A percentile compares a stretch with the other conserved stretches of the same genome.
These are phyloP conservation scores for Caenorhabditis brenneri DNA, from an alignment of 1,140 invertebrate genomes.

Conservation along the genomic window DNA sequence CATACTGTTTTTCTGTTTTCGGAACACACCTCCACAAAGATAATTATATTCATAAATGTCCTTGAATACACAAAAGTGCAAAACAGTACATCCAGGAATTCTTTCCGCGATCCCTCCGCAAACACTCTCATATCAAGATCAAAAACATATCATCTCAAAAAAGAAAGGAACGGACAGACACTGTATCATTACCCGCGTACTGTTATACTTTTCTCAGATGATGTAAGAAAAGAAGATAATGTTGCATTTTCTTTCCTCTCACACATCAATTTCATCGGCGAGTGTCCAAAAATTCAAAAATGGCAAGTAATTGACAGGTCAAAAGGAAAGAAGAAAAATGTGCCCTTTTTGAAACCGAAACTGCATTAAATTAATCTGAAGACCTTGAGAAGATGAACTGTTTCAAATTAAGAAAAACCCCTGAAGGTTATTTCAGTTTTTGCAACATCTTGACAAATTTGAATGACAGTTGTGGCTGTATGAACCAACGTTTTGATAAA, in stretches of 20 bases:
- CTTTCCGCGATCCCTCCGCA: neutral
- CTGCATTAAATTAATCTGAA: neutral
- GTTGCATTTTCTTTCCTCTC: neutral
- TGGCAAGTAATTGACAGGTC: neutral
- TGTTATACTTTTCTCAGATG: neutral
- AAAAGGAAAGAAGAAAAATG: neutral
- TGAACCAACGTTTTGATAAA: no score
- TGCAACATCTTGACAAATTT: no score
- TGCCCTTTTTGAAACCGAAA: neutral
- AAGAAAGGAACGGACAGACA: neutral
- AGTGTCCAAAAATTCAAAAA: neutral
- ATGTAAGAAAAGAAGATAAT: neutral
- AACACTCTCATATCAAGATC: neutral
- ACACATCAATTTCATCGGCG: neutral
- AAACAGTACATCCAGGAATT: neutral
- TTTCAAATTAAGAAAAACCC: conserved; percentile 17
- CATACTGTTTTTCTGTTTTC: conserved; percentile 23
- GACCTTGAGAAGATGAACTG: conserved; percentile 30
- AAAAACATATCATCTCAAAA: conserved; percentile 19
- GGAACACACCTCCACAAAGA: neutral
- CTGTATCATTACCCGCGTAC: neutral
- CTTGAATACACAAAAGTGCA: conserved; percentile 16
- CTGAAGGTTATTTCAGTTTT: neutral
- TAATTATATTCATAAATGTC: conserved; percentile 28
- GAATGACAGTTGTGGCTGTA: no score